Percentiles rank a stretch among this genome's conserved stretches.
Conservation (phyloP, 2,888 invertebrate genomes). For the Heliconius sara region DNA sequence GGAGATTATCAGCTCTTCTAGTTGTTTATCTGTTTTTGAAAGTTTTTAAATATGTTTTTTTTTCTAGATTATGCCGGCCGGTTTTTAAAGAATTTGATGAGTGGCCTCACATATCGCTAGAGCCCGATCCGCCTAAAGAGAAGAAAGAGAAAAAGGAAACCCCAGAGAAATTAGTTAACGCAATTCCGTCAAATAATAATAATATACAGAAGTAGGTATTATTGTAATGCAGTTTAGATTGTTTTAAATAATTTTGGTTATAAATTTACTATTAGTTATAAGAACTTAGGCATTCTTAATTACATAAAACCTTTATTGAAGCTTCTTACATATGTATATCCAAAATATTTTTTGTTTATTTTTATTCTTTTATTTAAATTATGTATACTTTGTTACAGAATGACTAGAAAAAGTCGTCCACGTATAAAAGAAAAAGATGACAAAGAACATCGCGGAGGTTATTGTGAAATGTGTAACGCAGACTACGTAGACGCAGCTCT, state of each 20-base stretch:
- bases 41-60: conserved; percentile 44
- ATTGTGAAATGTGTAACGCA: conserved; percentile 91
- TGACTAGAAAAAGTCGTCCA: conserved; percentile 82
- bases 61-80: conserved; percentile 82
- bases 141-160: conserved; percentile 66
- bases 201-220: conserved; percentile 67
- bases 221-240: too few relatives aligned
- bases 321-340: too few relatives aligned
- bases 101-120: conserved; percentile 85
- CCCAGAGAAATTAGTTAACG: conserved; percentile 53
- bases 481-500: conserved; percentile 88
- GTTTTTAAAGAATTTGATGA: conserved; percentile 86
- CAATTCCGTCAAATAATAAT: conserved; percentile 51
- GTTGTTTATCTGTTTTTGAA: not conserved
- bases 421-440: conserved; percentile 76
- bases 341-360: too few relatives aligned
- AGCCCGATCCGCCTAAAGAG: conserved; percentile 71
- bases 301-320: too few relatives aligned
- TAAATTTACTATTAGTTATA: too few relatives aligned
- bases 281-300: too few relatives aligned
- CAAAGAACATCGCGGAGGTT: conserved; percentile 84
- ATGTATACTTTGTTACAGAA: conserved; percentile 66
- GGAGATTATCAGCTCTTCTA: not conserved
- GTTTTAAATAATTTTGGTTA: too few relatives aligned
- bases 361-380: not conserved